Conservation (phyloP, 2,888 invertebrate species). For the Unio delphinus region DNA sequence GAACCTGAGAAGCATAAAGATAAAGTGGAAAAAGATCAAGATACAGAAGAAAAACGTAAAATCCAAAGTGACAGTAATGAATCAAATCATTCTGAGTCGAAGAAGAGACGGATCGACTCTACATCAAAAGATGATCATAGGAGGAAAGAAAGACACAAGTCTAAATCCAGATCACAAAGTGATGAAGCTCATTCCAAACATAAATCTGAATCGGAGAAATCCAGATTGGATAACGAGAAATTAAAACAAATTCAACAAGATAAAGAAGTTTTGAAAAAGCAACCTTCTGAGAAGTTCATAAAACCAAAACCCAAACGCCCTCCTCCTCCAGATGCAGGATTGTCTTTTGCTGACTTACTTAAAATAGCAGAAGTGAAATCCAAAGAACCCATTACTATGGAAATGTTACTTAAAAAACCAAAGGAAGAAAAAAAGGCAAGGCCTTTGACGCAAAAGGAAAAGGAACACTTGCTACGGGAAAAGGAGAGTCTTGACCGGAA, state of each 20-base stretch:
- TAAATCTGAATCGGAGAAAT: not conserved
- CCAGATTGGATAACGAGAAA: not conserved
- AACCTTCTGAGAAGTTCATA: slow-evolving; percentile 20
- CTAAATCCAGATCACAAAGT: not conserved
- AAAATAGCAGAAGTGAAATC: slow-evolving; percentile 53
- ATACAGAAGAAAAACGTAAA: not conserved
- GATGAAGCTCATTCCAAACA: too few species aligned
- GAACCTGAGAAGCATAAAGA: not conserved
- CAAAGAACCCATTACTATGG: slow-evolving; percentile 34
- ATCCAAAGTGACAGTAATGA: not conserved
- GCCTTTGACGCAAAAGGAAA: slow-evolving; percentile 56
- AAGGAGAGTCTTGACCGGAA: slow-evolving; percentile 23
- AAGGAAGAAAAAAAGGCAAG: slow-evolving; percentile 34
- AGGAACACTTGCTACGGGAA: slow-evolving; percentile 40
- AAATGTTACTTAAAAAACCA: slow-evolving; percentile 9
- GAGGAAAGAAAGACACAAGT: slow-evolving; percentile 10
- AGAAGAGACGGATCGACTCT: too few species aligned
- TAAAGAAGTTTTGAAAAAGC: slow-evolving; percentile 12
- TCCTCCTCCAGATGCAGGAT: slow-evolving; percentile 32
- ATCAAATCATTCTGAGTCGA: too few species aligned
- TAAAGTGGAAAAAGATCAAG: not conserved
- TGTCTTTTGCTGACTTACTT: slow-evolving; percentile 52
- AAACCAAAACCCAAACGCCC: slow-evolving; percentile 17
- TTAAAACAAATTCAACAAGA: slow-evolving; percentile 19
- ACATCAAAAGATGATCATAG: not conserved